Percentiles rank a stretch among this genome's conserved stretches.
These are phyloP conservation scores for Stegana nigrithorax DNA, from an alignment of 2,888 invertebrate genomes.

Conservation along the genomic window DNA sequence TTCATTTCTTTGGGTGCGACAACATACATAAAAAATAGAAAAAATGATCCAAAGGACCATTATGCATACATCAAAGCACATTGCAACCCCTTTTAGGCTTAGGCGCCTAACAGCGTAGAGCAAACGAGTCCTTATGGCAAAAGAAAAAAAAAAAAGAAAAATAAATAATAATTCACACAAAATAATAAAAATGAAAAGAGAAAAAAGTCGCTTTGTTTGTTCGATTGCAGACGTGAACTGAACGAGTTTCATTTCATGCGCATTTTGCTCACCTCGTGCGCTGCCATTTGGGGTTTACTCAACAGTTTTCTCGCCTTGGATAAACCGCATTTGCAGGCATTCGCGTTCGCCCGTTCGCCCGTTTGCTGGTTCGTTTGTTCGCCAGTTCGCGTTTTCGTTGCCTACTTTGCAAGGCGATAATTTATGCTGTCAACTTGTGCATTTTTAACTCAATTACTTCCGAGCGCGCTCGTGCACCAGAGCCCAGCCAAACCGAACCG, in stretches of 20 bases:
- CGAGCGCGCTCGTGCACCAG: constrained; percentile 49
- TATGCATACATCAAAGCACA: constrained; percentile 7
- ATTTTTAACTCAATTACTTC: constrained; percentile 59
- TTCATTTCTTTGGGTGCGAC: constrained; percentile 1
- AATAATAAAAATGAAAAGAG: no score
- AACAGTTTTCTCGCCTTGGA: background rate
- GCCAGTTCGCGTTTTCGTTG: background rate
- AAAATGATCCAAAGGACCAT: background rate
- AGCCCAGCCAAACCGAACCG: constrained; percentile 38
- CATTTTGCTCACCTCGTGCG: background rate
- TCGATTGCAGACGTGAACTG: no score
- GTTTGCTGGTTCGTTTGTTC: background rate
- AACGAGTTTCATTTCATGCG: no score
- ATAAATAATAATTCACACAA: background rate
- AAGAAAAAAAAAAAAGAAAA: background rate
- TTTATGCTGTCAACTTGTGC: constrained; percentile 59
- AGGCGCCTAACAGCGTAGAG: no score
- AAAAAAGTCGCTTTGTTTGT: no score
- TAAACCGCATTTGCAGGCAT: background rate
- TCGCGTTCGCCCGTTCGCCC: background rate
- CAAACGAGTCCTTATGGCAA: no score
- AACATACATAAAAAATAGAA: background rate
- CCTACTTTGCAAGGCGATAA: constrained; percentile 39
- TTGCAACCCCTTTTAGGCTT: constrained; percentile 5
- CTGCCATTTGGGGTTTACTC: background rate